phyloP scores from a whole-genome alignment of 1,140 invertebrate species.

The Chionoecetes opilio region DNA sequence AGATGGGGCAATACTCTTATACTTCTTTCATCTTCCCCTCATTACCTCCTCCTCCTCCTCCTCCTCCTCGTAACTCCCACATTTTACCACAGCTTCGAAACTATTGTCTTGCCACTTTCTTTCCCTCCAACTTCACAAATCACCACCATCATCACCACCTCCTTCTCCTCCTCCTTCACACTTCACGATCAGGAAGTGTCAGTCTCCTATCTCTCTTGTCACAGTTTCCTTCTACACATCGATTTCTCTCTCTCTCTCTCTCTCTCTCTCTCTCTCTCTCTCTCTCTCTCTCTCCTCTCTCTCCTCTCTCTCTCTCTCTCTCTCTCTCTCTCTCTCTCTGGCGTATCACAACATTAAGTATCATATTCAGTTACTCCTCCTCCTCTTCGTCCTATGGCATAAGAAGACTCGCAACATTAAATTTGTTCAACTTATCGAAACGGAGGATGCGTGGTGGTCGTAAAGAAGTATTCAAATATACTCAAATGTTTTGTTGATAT shows the following conservation, averaged over 20 bases:
- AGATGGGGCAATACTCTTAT: neutral
- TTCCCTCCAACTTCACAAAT: neutral
- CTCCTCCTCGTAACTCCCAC: neutral
- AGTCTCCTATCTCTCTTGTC: neutral
- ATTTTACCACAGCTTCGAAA: neutral
- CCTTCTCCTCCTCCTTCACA: neutral
- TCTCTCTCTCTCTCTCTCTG: neutral
- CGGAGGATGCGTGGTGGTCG: too few relatives aligned
- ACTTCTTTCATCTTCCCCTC: neutral
- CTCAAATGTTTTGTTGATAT: too few relatives aligned
- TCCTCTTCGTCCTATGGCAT: neutral
- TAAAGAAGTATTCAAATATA: too few relatives aligned
- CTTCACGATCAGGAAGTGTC: neutral
- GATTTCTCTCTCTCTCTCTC: conserved; percentile 5
- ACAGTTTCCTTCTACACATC: neutral
- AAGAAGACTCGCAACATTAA: too few relatives aligned
- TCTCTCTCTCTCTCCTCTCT: neutral
- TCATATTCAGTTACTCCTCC: neutral
- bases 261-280: conserved; percentile 27
- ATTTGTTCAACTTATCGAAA: too few relatives aligned
- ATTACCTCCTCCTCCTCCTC: neutral
- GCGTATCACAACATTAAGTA: too few relatives aligned
- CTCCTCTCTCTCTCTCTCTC: neutral
- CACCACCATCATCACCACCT: neutral
- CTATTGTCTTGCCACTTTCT: neutral